Conservation (phyloP, 2,888 invertebrate species). For the Drosophila antonietae region DNA sequence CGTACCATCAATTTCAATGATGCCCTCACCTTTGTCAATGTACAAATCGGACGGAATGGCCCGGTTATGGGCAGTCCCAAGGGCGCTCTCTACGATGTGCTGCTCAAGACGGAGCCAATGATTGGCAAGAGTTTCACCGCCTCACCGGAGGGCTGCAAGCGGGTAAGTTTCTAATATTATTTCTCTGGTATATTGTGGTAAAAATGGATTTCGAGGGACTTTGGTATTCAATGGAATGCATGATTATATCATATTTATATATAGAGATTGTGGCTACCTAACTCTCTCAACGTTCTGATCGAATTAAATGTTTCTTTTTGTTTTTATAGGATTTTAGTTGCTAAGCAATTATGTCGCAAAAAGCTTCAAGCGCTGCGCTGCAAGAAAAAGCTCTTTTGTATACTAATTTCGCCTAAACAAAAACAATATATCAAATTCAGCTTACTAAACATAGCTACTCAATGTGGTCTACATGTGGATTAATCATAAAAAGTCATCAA, state of each 20-base stretch:
- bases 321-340: constrained; percentile 84
- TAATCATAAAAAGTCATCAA: constrained; percentile 66
- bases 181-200: constrained; percentile 8
- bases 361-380: constrained; percentile 76
- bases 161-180: constrained; percentile 83
- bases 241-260: constrained; percentile 40
- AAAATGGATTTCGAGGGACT: background rate
- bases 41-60: constrained; percentile 88
- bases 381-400: constrained; percentile 76
- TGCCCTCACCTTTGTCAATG: constrained; percentile 88
- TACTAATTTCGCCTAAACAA: constrained; percentile 75
- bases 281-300: constrained; percentile 58
- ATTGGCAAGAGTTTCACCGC: constrained; percentile 84
- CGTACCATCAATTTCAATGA: constrained; percentile 88
- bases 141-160: constrained; percentile 87
- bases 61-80: constrained; percentile 85
- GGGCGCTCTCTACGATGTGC: constrained; percentile 83
- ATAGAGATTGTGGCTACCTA: constrained; percentile 50
- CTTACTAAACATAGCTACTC: constrained; percentile 77
- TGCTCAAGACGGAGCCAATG: constrained; percentile 86
- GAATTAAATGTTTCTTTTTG: constrained; percentile 76
- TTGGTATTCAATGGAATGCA: constrained; percentile 43
- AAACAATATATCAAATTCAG: constrained; percentile 24
- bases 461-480: constrained; percentile 78
- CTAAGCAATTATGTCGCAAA: constrained; percentile 78